phyloP scores from a whole-genome alignment of 2,113 vertebrate genomes.

The Siniperca knerii region DNA sequence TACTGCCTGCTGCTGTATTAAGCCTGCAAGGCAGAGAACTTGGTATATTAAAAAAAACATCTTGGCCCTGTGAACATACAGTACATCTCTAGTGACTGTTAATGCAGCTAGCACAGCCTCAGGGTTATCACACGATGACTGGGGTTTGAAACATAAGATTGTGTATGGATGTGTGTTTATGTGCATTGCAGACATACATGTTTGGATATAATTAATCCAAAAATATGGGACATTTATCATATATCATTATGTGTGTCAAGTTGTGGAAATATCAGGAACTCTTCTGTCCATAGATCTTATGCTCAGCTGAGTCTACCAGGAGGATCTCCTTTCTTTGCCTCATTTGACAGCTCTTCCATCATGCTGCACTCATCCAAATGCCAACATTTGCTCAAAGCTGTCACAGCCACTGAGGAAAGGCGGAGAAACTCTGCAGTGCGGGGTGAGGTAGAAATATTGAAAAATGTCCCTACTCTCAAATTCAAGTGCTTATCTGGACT shows the following conservation, averaged over 20 bases:
- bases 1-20: background rate
- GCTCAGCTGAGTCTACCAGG: slow-evolving; percentile 4
- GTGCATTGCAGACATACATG: background rate
- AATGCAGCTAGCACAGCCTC: background rate
- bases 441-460: background rate
- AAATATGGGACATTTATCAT: background rate
- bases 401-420: slow-evolving; percentile 11
- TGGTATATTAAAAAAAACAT: background rate
- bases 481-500: background rate
- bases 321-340: slow-evolving; percentile 19
- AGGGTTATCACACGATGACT: background rate
- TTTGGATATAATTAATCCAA: background rate
- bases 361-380: slow-evolving; percentile 8
- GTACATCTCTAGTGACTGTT: background rate
- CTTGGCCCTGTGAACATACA: background rate
- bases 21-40: background rate
- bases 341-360: slow-evolving; percentile 37
- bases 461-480: slow-evolving; percentile 9
- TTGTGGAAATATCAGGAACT: slow-evolving; percentile 1
- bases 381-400: slow-evolving; percentile 34
- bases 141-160: background rate
- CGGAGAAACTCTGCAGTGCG: background rate
- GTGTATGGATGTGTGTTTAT: background rate
- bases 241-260: background rate
- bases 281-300: slow-evolving; percentile 1